Percentiles rank a stretch among this genome's conserved stretches.
These are phyloP conservation scores for Bimastos eiseni DNA, from an alignment of 2,888 invertebrate species.

Conservation along the genomic window DNA sequence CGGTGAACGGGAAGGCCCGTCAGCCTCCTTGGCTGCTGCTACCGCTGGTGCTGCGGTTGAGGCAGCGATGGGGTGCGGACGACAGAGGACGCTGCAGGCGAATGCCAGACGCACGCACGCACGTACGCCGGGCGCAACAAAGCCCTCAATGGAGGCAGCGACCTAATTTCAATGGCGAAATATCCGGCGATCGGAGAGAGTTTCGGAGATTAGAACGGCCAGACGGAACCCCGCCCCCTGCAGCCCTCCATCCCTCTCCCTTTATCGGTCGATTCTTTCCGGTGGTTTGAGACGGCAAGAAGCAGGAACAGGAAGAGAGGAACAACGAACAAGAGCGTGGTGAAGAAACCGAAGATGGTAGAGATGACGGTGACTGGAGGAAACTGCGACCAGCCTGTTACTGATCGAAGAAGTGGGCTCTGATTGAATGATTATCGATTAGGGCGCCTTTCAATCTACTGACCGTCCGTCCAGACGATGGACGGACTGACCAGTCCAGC, in stretches of 20 bases:
- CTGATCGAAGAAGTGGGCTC: not conserved
- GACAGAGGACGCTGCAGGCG: not conserved
- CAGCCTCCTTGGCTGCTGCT: slow-evolving; percentile 1
- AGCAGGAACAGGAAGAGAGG: not conserved
- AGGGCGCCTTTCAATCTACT: slow-evolving; percentile 1
- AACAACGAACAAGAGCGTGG: not conserved
- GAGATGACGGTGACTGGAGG: not conserved
- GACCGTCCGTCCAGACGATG: slow-evolving; percentile 35
- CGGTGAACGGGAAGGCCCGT: not conserved
- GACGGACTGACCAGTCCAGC: slow-evolving; percentile 36
- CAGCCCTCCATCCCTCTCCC: not conserved
- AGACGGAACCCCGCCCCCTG: not conserved
- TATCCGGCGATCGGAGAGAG: not conserved
- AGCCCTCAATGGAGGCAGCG: not conserved
- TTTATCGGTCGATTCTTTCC: no score
- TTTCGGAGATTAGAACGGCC: not conserved
- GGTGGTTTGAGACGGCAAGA: not conserved
- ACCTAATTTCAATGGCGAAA: not conserved
- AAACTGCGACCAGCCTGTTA: not conserved
- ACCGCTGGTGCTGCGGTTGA: not conserved
- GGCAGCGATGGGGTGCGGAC: not conserved
- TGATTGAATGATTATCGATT: not conserved
- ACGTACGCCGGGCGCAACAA: not conserved
- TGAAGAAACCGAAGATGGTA: not conserved
- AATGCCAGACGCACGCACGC: not conserved